These are phyloP conservation scores for Escarpia spicata DNA, from an alignment of 2,888 invertebrate genomes.

Conservation along the genomic window DNA sequence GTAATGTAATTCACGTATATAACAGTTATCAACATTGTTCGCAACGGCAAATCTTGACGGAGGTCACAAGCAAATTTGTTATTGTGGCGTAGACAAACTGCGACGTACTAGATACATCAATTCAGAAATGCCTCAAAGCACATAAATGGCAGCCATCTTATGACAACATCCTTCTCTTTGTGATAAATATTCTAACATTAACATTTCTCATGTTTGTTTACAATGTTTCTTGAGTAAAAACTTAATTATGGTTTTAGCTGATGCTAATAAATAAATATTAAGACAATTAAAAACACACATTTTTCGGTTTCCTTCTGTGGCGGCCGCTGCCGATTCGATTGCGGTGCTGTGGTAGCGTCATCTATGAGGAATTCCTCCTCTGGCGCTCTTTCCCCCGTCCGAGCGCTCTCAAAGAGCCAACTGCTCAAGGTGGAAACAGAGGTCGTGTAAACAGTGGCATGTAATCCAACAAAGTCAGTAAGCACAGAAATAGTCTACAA, in stretches of 20 bases:
- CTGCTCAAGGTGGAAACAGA: conserved; percentile 41
- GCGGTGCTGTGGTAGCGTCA: not conserved
- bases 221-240: not conserved
- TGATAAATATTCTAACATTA: not conserved
- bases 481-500: not conserved
- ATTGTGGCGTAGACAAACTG: too few relatives aligned
- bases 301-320: not conserved
- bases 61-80: too few relatives aligned
- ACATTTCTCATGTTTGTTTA: not conserved
- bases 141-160: too few relatives aligned
- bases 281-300: not conserved
- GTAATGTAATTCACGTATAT: too few relatives aligned
- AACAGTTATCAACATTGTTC: too few relatives aligned
- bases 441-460: not conserved
- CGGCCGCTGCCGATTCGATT: not conserved
- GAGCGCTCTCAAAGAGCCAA: conserved; percentile 81
- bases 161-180: not conserved
- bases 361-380: conserved; percentile 54
- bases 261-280: not conserved
- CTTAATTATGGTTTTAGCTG: not conserved
- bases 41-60: too few relatives aligned
- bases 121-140: too few relatives aligned
- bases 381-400: conserved; percentile 69
- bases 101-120: too few relatives aligned
- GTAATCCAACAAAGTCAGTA: too few relatives aligned